Base-by-base conservation (phyloP, 2,888 invertebrate species). In the Lamellibrachia satsuma region DNA sequence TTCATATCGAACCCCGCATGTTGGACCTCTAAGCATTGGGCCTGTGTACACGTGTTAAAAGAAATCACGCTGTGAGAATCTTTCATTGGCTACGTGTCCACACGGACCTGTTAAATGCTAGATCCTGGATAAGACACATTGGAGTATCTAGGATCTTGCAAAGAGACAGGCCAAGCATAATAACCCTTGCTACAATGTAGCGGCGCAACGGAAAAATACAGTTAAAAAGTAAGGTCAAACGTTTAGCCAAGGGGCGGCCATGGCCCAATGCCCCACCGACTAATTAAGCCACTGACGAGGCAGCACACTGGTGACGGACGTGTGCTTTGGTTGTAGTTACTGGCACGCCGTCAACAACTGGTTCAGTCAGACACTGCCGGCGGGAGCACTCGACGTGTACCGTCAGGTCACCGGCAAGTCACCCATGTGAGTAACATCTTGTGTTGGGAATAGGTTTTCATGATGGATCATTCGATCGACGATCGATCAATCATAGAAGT, bases 351-450 rank as follows among this genome's bases (percentile, higher is more conserved):
- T 98, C 92, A 97, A 97, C 96, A 97, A 98, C 94, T 97, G 98
- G 55, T 95, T 98, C 8, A 97, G 98, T 92, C 99, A 99, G 95
- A 97, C 98, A 95, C 96, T 98, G 93, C 99, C 99, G 0, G 98
- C 99, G 0, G 97, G 98, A 94, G 94, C 98, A 1, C 97, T 98
- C 94, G 99, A 99, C 95, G 95, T 98, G 11, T 93, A 91, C 15
- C 92, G 93, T 39, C 92, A 92, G 90, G 96, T 98, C 22, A 96
- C 98, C 97, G 97, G 93, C 97, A 98, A 0, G 97, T 97, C 94
- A 98, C 98, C 57, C 97, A 97, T 94, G 94, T 94, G n/a, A 93
- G 94, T 93, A n/a, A 52, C 92, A 39, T 90, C 51, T 90, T 3
- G 7, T 55, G 75, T 75, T 39, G 39, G 39, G 39, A 39, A 39